A percentile compares a stretch with the other conserved stretches of the same genome.
phyloP scores from a whole-genome alignment of 1,140 invertebrate genomes.

The Diuraphis noxia region DNA sequence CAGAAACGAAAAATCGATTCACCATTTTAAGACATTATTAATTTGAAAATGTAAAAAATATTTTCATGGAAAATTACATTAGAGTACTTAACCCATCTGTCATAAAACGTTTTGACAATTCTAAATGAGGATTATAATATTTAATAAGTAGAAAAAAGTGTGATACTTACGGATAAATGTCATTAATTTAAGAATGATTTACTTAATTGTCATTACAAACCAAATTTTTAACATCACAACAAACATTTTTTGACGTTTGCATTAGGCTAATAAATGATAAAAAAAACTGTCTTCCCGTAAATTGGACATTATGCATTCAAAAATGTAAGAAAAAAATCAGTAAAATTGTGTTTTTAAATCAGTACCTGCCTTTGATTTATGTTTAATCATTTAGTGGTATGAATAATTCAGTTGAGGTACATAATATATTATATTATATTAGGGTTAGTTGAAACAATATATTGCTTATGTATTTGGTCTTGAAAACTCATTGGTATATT shows the following conservation, averaged over 20 bases:
- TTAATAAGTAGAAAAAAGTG: neutral
- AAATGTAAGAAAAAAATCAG: neutral
- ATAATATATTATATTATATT: no score
- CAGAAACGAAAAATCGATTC: neutral
- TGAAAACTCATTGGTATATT: neutral
- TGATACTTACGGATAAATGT: neutral
- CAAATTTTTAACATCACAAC: neutral
- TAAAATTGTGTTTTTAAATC: neutral
- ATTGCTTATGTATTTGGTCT: neutral
- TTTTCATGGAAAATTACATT: neutral
- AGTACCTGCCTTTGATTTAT: neutral
- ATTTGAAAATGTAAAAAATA: neutral
- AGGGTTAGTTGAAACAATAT: neutral
- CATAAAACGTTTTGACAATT: neutral
- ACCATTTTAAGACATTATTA: neutral
- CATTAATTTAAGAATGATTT: neutral
- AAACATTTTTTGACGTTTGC: no score
- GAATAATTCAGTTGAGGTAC: neutral
- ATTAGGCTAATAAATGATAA: neutral
- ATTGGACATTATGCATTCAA: neutral
- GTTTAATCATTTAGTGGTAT: neutral
- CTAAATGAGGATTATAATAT: neutral
- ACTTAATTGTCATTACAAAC: neutral
- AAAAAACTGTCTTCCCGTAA: neutral
- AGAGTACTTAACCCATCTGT: no score